Evolutionary conservation across 2,888 invertebrate species (phyloP).

Genomic region (Argynnis bischoffii): DNA sequence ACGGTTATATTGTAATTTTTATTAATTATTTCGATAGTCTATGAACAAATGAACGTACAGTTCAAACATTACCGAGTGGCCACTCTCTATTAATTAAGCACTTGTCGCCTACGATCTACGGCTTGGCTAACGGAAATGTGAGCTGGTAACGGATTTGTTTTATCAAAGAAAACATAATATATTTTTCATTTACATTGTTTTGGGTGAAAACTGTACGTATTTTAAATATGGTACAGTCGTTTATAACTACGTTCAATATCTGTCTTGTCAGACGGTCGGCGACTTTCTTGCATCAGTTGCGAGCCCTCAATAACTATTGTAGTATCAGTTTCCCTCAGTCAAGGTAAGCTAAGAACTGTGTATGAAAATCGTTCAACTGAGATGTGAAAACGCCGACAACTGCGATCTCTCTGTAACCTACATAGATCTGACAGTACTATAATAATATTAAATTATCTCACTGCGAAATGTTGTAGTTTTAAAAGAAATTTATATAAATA

Average conservation of each 20-base stretch:
- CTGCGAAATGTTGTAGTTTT: constrained; percentile 12
- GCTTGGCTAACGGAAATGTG: background rate
- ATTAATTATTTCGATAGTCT: too few species aligned
- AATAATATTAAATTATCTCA: background rate
- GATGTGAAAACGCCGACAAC: background rate
- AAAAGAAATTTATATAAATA: constrained; percentile 8
- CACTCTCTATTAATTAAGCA: too few species aligned
- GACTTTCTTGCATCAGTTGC: constrained; percentile 6
- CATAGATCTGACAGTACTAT: constrained; percentile 16
- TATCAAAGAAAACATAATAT: constrained; percentile 6
- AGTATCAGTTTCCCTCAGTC: background rate
- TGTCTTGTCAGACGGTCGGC: constrained; percentile 6
- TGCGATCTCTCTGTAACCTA: background rate
- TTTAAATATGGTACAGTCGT: constrained; percentile 13
- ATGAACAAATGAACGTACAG: too few species aligned
- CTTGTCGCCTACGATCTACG: background rate
- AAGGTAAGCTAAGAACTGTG: background rate
- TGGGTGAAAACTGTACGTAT: constrained; percentile 4
- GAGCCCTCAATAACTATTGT: too few species aligned
- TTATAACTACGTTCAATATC: constrained; percentile 6
- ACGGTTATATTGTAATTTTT: too few species aligned
- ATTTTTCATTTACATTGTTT: constrained; percentile 1
- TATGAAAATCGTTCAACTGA: background rate
- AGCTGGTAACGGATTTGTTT: constrained; percentile 13
- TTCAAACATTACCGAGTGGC: too few species aligned